Conservation (phyloP, 2,888 invertebrate species). For the Rotaria sp. region DNA sequence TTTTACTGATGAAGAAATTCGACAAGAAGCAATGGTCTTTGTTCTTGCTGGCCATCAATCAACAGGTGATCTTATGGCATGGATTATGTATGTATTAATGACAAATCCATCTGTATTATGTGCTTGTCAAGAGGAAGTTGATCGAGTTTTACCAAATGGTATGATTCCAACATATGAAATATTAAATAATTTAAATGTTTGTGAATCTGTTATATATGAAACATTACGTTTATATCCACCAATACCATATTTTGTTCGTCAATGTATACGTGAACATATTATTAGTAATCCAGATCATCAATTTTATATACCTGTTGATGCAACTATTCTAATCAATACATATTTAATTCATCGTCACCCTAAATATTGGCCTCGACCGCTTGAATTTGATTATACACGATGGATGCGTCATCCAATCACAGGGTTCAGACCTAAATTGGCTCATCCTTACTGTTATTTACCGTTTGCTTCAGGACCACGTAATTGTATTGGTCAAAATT, state of each 20-base stretch:
- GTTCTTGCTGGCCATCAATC: slow-evolving; percentile 22
- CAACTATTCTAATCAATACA: not conserved
- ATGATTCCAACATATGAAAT: not conserved
- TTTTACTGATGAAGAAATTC: slow-evolving; percentile 5
- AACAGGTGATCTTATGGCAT: not conserved
- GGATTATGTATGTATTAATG: slow-evolving; percentile 6
- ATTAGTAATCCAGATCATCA: not conserved
- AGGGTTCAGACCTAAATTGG: not conserved
- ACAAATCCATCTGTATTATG: not conserved
- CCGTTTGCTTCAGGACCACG: not conserved
- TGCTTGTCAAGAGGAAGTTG: not conserved
- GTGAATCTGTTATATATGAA: slow-evolving; percentile 4
- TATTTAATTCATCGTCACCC: not conserved
- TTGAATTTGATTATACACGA: slow-evolving; percentile 1
- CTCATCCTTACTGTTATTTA: not conserved
- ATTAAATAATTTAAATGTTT: not conserved
- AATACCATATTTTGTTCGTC: not conserved
- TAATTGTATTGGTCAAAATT: not conserved
- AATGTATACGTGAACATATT: not conserved
- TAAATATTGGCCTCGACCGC: not conserved
- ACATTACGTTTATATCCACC: slow-evolving; percentile 22
- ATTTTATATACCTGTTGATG: not conserved
- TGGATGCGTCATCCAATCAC: not conserved
- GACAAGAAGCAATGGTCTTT: not conserved
- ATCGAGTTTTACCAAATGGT: not conserved